Percentiles rank a stretch among this genome's conserved stretches.
Evolutionary conservation across 2,797 vertebrate species (phyloP).

Genomic region (Alosa sapidissima): DNA sequence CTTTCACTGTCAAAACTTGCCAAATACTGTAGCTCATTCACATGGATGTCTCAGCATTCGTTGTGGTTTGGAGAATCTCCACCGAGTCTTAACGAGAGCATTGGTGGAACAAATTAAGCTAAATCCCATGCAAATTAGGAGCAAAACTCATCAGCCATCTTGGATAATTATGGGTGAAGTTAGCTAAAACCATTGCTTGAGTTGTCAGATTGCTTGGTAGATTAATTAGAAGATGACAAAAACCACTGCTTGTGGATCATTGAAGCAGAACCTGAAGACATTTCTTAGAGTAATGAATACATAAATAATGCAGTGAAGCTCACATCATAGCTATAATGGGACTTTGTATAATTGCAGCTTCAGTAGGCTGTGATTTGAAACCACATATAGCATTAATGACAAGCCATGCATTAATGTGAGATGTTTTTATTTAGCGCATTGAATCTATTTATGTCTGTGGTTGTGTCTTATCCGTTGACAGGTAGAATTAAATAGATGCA

Average conservation of each 20-base stretch:
- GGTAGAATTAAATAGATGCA: no score
- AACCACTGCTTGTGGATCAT: background rate
- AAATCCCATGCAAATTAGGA: conserved; percentile 19
- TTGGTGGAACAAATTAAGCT: conserved; percentile 1
- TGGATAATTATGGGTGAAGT: conserved; percentile 37
- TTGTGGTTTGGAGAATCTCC: background rate
- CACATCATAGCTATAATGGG: background rate
- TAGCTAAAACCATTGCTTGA: background rate
- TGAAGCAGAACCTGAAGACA: background rate
- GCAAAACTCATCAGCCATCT: conserved; percentile 26
- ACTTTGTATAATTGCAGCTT: background rate
- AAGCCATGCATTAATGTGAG: background rate
- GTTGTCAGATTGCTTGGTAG: conserved; percentile 5
- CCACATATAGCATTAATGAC: background rate
- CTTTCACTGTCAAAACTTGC: background rate
- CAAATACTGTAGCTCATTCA: background rate
- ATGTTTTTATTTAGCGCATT: background rate
- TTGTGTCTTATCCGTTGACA: no score
- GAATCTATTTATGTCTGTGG: background rate
- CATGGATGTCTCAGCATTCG: background rate
- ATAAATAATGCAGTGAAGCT: background rate
- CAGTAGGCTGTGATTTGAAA: background rate
- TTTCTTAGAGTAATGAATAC: background rate
- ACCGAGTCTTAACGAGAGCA: background rate
- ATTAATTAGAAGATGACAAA: background rate